Conservation (phyloP, 2,888 invertebrate species). For the Agrilus biguttatus region DNA sequence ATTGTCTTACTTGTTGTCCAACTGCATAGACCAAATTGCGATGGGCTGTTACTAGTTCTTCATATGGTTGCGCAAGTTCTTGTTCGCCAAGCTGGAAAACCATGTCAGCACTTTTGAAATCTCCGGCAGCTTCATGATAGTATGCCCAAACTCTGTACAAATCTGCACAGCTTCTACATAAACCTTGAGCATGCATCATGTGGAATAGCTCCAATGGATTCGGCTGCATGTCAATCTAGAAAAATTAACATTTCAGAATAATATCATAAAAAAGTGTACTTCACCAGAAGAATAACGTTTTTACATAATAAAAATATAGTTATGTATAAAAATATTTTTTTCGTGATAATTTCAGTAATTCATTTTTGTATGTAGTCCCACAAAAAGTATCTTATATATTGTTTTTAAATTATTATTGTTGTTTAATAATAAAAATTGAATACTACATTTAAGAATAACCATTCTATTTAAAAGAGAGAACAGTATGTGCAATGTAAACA, state of each 20-base stretch:
- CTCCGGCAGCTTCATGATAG: conserved; percentile 67
- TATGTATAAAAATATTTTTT: no score
- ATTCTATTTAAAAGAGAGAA: no score
- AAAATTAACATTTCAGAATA: conserved; percentile 8
- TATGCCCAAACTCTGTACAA: conserved; percentile 86
- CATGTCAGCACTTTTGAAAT: conserved; percentile 70
- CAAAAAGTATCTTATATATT: no score
- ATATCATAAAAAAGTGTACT: no score
- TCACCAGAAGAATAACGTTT: no score
- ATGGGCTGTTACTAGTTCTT: conserved; percentile 61
- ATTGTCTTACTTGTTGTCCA: conserved; percentile 23
- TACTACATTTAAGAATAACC: no score
- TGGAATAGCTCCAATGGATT: conserved; percentile 69
- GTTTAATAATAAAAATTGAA: no score
- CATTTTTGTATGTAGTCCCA: no score
- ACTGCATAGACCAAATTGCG: conserved; percentile 26
- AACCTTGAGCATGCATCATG: conserved; percentile 62
- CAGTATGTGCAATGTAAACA: no score
- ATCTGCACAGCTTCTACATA: conserved; percentile 68
- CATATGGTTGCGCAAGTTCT: conserved; percentile 63
- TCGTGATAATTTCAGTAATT: no score
- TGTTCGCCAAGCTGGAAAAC: conserved; percentile 66
- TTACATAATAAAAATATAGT: no score
- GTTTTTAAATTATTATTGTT: no score
- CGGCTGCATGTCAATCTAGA: conserved; percentile 59